These are phyloP conservation scores for Sprattus sprattus DNA, from an alignment of 2,113 vertebrate species.

Conservation along the genomic window DNA sequence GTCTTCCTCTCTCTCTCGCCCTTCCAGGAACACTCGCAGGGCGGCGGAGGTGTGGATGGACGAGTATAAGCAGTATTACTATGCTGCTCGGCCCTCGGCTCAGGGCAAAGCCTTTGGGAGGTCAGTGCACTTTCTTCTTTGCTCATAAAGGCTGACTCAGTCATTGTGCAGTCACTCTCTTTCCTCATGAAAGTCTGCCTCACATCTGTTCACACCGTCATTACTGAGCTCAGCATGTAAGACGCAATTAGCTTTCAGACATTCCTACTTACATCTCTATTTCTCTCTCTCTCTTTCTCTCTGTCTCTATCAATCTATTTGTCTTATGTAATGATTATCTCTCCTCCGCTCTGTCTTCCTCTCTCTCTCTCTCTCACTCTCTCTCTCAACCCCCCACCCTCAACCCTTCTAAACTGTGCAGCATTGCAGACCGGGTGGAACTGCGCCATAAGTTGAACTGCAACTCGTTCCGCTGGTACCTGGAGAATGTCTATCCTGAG, in stretches of 20 bases:
- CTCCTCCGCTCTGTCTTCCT: background rate
- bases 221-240: background rate
- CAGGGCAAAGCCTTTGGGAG: slow-evolving; percentile 93
- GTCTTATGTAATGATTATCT: background rate
- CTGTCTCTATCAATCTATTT: background rate
- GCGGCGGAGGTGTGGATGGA: slow-evolving; percentile 99
- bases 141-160: background rate
- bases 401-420: slow-evolving; percentile 48
- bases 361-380: background rate
- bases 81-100: slow-evolving; percentile 90
- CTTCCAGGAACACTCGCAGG: slow-evolving; percentile 88
- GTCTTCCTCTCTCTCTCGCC: background rate
- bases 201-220: background rate
- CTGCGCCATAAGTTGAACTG: slow-evolving; percentile 90
- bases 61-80: slow-evolving; percentile 97
- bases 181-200: background rate
- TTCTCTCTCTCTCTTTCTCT: background rate
- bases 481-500: slow-evolving; percentile 95
- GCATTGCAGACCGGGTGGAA: slow-evolving; percentile 84
- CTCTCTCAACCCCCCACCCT: background rate
- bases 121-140: slow-evolving; percentile 63
- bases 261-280: background rate
- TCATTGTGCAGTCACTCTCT: background rate
- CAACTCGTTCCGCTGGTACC: slow-evolving; percentile 97
- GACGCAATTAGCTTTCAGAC: background rate